These are phyloP conservation scores for Liparis tanakae DNA, from an alignment of 2,797 vertebrate species.

Conservation along the genomic window DNA sequence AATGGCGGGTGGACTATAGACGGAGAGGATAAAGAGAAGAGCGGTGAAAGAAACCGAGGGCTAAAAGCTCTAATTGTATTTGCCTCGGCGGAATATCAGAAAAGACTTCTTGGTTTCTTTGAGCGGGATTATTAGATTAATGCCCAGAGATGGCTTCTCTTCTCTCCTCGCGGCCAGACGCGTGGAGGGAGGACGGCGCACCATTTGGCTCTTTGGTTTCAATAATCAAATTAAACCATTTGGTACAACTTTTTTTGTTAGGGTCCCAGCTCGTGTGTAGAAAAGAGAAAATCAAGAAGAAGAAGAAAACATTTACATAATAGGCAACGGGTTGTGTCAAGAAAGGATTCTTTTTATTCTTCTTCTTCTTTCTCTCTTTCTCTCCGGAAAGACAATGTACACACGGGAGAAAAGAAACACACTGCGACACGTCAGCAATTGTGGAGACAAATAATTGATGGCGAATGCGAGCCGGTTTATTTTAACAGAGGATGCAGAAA, in stretches of 20 bases:
- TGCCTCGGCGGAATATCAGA: slow-evolving; percentile 96
- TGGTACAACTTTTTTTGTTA: slow-evolving; percentile 88
- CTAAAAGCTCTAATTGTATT: slow-evolving; percentile 97
- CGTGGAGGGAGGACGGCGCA: slow-evolving; percentile 96
- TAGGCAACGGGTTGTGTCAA: slow-evolving; percentile 81
- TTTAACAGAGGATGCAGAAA: slow-evolving; percentile 18
- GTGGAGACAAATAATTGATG: slow-evolving; percentile 69
- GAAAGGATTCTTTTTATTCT: slow-evolving; percentile 77
- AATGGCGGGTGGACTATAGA: slow-evolving; percentile 77
- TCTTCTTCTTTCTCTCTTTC: slow-evolving; percentile 51
- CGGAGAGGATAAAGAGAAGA: slow-evolving; percentile 87
- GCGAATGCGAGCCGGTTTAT: slow-evolving; percentile 53
- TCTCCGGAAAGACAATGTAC: slow-evolving; percentile 74
- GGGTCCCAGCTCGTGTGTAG: slow-evolving; percentile 92
- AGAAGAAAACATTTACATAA: slow-evolving; percentile 88
- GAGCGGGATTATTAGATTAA: slow-evolving; percentile 96
- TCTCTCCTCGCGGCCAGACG: slow-evolving; percentile 92
- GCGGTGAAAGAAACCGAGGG: slow-evolving; percentile 83
- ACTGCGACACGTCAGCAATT: slow-evolving; percentile 75
- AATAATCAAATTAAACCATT: slow-evolving; percentile 99
- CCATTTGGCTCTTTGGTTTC: slow-evolving; percentile 96
- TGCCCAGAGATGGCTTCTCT: slow-evolving; percentile 87
- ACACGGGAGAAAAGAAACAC: slow-evolving; percentile 78
- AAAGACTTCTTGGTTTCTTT: slow-evolving; percentile 97
- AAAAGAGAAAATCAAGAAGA: slow-evolving; percentile 87